Percentiles rank a stretch among this genome's conserved stretches.
phyloP scores from a whole-genome alignment of 2,113 vertebrate genomes.

The Aphyosemion australe region DNA sequence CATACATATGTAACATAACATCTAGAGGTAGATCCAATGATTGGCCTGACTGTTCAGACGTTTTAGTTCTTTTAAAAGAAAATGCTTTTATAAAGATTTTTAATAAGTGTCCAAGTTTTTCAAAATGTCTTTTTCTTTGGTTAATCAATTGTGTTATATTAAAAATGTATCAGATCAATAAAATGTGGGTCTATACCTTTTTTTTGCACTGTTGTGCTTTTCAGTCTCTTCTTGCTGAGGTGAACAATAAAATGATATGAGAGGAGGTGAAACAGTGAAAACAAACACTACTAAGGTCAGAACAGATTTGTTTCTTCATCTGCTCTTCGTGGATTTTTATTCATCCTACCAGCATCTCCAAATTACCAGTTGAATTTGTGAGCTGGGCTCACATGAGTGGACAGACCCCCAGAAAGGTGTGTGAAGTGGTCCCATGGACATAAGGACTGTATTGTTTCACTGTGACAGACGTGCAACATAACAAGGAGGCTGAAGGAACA shows the following conservation, averaged over 20 bases:
- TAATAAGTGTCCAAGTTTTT: too few relatives aligned
- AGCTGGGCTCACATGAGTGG: not conserved
- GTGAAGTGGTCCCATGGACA: not conserved
- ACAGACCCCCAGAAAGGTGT: constrained; percentile 1
- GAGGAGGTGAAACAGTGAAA: not conserved
- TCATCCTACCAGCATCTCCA: not conserved
- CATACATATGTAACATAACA: too few relatives aligned
- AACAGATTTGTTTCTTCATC: not conserved
- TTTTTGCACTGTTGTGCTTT: not conserved
- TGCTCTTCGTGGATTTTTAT: not conserved
- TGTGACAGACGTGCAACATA: not conserved
- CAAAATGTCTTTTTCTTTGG: too few relatives aligned
- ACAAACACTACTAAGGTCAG: not conserved
- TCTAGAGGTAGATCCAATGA: too few relatives aligned
- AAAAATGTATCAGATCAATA: too few relatives aligned
- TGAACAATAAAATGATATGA: too few relatives aligned
- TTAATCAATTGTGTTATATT: too few relatives aligned
- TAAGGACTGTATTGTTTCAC: not conserved
- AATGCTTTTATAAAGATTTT: too few relatives aligned
- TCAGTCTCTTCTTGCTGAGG: not conserved
- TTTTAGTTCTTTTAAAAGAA: too few relatives aligned
- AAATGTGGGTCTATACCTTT: too few relatives aligned
- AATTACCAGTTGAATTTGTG: not conserved
- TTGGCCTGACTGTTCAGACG: too few relatives aligned
- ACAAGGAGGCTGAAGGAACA: too few relatives aligned